Conservation (phyloP, 2,113 vertebrate genomes). For the Clarias gariepinus region DNA sequence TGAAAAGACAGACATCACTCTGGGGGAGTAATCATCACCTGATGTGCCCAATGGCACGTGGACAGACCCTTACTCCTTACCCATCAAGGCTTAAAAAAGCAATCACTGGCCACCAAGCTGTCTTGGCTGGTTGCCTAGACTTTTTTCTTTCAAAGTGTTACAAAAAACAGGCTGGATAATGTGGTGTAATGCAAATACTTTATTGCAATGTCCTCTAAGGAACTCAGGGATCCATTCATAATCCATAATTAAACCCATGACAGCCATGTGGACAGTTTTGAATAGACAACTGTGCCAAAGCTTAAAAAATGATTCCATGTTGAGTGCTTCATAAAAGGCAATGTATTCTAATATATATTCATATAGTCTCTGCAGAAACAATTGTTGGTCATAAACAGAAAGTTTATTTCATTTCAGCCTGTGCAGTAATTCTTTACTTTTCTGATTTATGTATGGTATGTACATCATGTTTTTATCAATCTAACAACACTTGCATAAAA, state of each 20-base stretch:
- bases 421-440: not conserved
- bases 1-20: no score
- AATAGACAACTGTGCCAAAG: not conserved
- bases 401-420: not conserved
- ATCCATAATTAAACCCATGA: not conserved
- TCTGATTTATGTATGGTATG: not conserved
- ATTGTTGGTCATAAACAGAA: not conserved
- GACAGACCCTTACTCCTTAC: no score
- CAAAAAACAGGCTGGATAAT: not conserved
- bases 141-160: not conserved
- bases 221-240: not conserved
- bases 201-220: not conserved
- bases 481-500: not conserved
- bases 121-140: not conserved
- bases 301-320: not conserved
- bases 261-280: not conserved
- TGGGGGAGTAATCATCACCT: no score
- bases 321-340: not conserved
- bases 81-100: not conserved
- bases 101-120: not conserved
- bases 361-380: not conserved
- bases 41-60: no score
- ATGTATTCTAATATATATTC: not conserved
- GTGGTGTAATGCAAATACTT: not conserved
- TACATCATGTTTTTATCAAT: not conserved